phyloP scores from a whole-genome alignment of 2,797 vertebrate genomes.

The Leptodactylus fallax region DNA sequence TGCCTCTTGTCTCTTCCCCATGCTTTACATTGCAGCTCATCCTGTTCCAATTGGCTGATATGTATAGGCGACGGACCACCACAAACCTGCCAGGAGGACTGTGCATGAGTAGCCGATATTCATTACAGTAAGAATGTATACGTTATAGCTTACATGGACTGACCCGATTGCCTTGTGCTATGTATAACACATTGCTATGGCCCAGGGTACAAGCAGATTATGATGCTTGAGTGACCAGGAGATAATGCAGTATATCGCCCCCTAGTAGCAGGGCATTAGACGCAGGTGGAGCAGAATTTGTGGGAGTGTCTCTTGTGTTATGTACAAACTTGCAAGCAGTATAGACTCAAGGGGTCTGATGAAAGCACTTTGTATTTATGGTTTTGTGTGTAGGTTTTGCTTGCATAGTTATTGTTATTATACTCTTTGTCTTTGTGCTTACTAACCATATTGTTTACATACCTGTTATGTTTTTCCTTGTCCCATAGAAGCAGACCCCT shows the following conservation, averaged over 20 bases:
- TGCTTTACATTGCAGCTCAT: neutral
- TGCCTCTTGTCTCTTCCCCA: neutral
- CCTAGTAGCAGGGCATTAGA: neutral
- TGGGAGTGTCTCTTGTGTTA: neutral
- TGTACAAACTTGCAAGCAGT: neutral
- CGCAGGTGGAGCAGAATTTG: neutral
- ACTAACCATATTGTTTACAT: neutral
- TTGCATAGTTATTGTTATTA: neutral
- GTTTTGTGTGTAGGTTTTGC: neutral
- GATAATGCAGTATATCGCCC: neutral
- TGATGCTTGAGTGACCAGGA: neutral
- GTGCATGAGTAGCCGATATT: neutral
- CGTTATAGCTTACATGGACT: too few species aligned
- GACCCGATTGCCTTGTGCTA: too few species aligned
- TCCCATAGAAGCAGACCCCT: neutral
- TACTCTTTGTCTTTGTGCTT: neutral
- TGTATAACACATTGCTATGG: too few species aligned
- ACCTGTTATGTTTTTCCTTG: neutral
- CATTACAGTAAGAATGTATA: too few species aligned
- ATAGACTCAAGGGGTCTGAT: neutral
- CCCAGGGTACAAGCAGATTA: neutral
- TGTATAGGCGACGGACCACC: neutral
- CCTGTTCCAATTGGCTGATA: too few species aligned
- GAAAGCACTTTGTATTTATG: slow-evolving; percentile 27
- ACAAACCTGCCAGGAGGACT: neutral